Conservation (phyloP, 2,797 vertebrate species). For the Dromococcyx pavoninus region DNA sequence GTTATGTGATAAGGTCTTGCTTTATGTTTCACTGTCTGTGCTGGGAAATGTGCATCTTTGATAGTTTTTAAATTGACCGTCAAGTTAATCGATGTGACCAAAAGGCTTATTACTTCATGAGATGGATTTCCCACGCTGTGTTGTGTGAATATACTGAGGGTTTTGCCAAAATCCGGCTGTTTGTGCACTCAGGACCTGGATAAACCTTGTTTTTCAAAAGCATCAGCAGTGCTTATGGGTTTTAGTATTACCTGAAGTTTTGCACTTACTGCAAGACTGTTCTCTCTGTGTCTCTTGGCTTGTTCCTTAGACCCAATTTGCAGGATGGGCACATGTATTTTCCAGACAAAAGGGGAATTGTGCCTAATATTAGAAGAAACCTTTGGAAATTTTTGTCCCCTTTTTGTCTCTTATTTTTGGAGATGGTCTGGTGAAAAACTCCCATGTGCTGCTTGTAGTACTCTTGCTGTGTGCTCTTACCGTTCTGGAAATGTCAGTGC, state of each 20-base stretch:
- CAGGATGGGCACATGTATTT: background rate
- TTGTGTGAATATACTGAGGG: background rate
- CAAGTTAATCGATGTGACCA: slow-evolving; percentile 30
- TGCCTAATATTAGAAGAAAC: background rate
- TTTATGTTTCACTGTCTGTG: background rate
- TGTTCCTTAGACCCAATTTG: background rate
- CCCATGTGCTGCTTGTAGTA: background rate
- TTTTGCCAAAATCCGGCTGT: background rate
- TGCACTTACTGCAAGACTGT: background rate
- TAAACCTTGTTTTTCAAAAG: background rate
- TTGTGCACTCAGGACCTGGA: background rate
- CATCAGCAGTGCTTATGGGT: background rate
- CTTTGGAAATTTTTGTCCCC: background rate
- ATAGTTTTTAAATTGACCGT: background rate
- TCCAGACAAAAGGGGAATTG: background rate
- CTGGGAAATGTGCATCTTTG: background rate
- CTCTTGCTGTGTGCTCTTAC: background rate
- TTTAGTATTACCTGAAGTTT: background rate
- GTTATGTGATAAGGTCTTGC: background rate
- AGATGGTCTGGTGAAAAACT: background rate
- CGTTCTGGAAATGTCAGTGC: background rate
- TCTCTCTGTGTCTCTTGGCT: background rate
- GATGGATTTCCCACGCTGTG: background rate
- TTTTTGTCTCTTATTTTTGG: background rate
- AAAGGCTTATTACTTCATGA: background rate